A percentile compares a stretch with the other conserved stretches of the same genome.
Conservation (phyloP, 2,888 invertebrate species). For the Aphrophora alni region DNA sequence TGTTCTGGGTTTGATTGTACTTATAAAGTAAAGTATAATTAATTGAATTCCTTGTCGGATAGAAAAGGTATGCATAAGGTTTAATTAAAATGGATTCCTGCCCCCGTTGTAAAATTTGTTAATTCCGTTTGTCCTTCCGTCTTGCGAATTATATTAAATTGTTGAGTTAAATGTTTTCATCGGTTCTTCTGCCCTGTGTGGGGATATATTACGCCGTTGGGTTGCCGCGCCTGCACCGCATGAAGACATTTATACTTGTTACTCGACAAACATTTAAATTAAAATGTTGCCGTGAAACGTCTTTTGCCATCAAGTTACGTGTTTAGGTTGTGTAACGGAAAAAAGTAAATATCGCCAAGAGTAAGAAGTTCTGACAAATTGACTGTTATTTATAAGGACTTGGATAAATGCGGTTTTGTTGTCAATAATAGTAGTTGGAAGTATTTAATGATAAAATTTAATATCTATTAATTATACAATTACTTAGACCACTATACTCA, state of each 20-base stretch:
- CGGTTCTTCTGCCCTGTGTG: neutral
- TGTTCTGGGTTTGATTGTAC: neutral
- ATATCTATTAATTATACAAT: too few relatives aligned
- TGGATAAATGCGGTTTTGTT: too few relatives aligned
- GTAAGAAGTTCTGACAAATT: too few relatives aligned
- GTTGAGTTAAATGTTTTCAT: neutral
- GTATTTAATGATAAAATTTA: too few relatives aligned
- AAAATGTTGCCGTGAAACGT: neutral
- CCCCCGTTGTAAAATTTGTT: neutral
- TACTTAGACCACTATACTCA: too few relatives aligned
- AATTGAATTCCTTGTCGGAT: neutral
- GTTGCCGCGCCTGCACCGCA: neutral
- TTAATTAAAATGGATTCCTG: neutral
- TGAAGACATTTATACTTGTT: neutral
- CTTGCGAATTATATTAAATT: slow-evolving; percentile 2
- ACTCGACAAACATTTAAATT: neutral
- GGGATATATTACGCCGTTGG: neutral
- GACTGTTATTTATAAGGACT: too few relatives aligned
- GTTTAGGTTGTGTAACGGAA: too few relatives aligned
- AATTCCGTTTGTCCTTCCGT: neutral
- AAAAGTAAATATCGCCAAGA: too few relatives aligned
- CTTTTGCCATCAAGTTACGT: neutral
- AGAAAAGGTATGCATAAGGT: neutral
- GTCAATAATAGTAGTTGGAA: too few relatives aligned
- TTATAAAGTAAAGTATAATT: neutral